Conservation (phyloP, 1,140 invertebrate genomes). For the Zaprionus ghesquierei region DNA sequence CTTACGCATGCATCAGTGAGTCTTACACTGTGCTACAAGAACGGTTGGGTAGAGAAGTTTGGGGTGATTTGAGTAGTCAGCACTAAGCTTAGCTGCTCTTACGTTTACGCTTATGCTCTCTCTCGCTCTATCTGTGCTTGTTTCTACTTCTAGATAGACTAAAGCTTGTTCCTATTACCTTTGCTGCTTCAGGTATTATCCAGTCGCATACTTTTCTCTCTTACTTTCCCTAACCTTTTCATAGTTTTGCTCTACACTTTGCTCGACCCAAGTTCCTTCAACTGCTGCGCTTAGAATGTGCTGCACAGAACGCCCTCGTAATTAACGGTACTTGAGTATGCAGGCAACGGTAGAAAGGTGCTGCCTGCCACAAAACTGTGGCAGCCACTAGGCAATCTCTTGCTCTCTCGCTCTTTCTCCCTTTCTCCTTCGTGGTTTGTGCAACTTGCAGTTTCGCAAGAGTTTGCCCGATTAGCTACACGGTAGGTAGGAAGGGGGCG, state of each 20-base stretch:
- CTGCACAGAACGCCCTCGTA: neutral
- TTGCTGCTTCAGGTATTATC: neutral
- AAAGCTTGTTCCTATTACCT: neutral
- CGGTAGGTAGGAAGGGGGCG: neutral
- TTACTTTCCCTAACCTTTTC: neutral
- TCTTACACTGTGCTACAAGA: neutral
- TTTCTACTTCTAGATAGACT: neutral
- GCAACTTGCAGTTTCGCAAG: slow-evolving; percentile 3
- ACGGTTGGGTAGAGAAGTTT: neutral
- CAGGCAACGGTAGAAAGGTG: slow-evolving; percentile 11
- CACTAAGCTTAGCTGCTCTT: too few species aligned
- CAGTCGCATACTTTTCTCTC: neutral
- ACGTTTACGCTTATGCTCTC: neutral
- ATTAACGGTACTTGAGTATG: slow-evolving; percentile 26
- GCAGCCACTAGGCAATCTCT: neutral
- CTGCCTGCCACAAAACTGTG: slow-evolving; percentile 11
- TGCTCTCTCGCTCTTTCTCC: too few species aligned
- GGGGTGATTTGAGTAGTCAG: too few species aligned
- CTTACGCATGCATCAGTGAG: neutral
- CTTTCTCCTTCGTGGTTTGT: too few species aligned
- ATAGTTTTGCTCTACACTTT: neutral
- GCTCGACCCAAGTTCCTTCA: neutral
- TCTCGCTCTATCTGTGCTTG: neutral
- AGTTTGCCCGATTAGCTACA: neutral
- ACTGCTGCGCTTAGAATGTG: neutral